Conservation (phyloP, 2,113 vertebrate species). For the Turdus rufiventris region DNA sequence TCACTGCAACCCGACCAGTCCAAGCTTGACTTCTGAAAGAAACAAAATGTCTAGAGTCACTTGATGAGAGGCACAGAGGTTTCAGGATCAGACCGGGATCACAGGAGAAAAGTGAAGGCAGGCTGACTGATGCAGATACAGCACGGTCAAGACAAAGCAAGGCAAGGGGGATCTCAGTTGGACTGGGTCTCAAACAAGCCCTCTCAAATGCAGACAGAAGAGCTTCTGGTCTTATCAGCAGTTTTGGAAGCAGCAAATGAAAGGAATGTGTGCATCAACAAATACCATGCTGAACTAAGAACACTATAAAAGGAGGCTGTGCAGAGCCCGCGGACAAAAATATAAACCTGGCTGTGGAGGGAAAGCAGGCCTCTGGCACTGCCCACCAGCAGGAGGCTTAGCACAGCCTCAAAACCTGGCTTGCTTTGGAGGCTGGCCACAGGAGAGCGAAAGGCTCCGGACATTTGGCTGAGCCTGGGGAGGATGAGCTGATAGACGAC, state of each 20-base stretch:
- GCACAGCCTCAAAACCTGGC: accelerated
- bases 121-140: not conserved
- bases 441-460: not conserved
- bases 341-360: slow-evolving; percentile 2
- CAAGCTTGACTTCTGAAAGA: not conserved
- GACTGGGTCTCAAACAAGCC: not conserved
- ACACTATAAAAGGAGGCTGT: slow-evolving; percentile 26
- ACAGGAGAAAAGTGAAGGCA: not conserved
- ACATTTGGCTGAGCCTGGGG: not conserved
- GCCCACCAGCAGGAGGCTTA: slow-evolving; percentile 12
- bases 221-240: not conserved
- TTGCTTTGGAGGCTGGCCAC: not conserved
- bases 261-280: not conserved
- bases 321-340: not conserved
- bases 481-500: not conserved
- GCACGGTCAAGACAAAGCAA: accelerated
- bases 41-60: not conserved
- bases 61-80: not conserved
- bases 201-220: not conserved
- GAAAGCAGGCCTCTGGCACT: not conserved
- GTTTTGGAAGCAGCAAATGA: not conserved
- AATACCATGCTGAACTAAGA: not conserved
- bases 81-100: not conserved
- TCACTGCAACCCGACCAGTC: not conserved
- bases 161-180: not conserved